Conservation (phyloP, 2,113 vertebrate genomes). For the Aegotheles bennettii region DNA sequence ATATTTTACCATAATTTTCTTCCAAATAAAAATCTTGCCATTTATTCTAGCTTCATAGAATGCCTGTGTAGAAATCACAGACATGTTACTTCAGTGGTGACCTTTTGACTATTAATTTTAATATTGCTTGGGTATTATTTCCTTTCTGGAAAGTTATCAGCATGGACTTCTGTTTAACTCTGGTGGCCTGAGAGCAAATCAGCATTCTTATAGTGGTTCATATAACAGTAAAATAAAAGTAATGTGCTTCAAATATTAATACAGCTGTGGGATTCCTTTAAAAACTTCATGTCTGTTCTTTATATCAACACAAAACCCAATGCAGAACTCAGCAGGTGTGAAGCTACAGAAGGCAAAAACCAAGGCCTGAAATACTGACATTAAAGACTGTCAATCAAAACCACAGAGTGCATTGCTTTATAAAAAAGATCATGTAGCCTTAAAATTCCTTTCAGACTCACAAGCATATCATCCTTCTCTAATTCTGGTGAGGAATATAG, state of each 20-base stretch:
- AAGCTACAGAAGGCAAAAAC: neutral
- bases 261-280: neutral
- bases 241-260: neutral
- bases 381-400: neutral
- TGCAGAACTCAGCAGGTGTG: neutral
- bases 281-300: neutral
- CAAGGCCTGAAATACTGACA: neutral
- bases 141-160: neutral
- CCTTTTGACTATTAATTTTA: neutral
- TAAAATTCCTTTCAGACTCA: neutral
- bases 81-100: neutral
- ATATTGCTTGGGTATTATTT: rapidly evolving
- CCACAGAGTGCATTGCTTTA: neutral
- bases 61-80: neutral
- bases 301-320: neutral
- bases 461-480: neutral
- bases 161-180: neutral
- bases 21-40: neutral
- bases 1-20: neutral
- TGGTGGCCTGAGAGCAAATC: neutral
- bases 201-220: neutral
- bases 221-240: neutral
- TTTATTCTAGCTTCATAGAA: neutral
- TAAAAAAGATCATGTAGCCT: neutral
- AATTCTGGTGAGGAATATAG: neutral